Evolutionary conservation across 23 tunicate genomes (phyloP).

Genomic region (Halocynthia roretzi): DNA sequence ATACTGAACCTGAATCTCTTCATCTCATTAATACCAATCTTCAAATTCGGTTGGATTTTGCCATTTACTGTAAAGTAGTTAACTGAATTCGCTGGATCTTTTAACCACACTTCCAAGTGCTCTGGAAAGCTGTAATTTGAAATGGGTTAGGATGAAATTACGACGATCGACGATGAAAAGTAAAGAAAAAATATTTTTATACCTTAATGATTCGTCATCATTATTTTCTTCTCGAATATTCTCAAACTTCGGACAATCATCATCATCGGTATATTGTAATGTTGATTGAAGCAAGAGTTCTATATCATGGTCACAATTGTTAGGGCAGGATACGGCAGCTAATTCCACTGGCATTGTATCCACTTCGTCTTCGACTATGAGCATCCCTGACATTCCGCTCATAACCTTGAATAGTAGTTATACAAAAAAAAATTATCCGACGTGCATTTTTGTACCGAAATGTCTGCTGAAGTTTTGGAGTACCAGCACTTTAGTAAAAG

Average conservation of each 20-base stretch:
- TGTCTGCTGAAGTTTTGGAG: too few relatives aligned
- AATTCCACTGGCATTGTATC: constrained; percentile 31
- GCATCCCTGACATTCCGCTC: constrained; percentile 75
- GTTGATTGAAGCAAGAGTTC: constrained; percentile 66
- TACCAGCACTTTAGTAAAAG: too few relatives aligned
- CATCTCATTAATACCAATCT: constrained; percentile 31
- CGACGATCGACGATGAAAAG: too few relatives aligned
- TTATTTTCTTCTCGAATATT: constrained; percentile 39
- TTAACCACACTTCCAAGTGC: neutral
- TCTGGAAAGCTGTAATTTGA: neutral
- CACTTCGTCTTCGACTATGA: constrained; percentile 52
- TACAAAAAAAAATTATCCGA: too few relatives aligned
- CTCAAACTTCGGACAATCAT: constrained; percentile 26
- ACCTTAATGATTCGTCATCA: constrained; percentile 50
- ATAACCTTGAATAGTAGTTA: too few relatives aligned
- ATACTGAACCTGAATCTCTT: constrained; percentile 74
- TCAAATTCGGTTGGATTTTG: constrained; percentile 40
- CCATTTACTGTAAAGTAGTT: constrained; percentile 70
- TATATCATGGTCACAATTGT: constrained; percentile 61
- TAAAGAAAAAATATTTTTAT: neutral
- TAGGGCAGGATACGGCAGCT: constrained; percentile 55
- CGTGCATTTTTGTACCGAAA: too few relatives aligned
- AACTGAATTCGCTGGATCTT: constrained; percentile 22
- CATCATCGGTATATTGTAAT: constrained; percentile 29
- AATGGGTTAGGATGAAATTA: too few relatives aligned